A percentile compares a stretch with the other conserved stretches of the same genome.
Evolutionary conservation across 2,113 vertebrate genomes (phyloP).

Genomic region (Elephas maximus): DNA sequence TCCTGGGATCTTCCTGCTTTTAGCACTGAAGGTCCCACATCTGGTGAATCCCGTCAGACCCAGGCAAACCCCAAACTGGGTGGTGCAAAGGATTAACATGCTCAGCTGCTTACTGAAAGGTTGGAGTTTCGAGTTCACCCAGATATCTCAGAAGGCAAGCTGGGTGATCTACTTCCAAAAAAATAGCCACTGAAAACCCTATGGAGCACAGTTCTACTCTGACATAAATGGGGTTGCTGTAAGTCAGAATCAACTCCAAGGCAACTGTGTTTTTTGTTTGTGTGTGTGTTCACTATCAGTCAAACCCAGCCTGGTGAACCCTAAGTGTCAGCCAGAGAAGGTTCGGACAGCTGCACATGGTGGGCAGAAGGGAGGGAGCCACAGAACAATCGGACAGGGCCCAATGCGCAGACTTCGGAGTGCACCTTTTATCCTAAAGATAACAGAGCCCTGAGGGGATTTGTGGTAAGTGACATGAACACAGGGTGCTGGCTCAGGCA

Average conservation of each 20-base stretch:
- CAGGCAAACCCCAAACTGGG: neutral
- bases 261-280: too few relatives aligned
- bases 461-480: too few relatives aligned
- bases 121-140: neutral
- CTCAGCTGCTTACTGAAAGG: neutral
- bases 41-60: too few relatives aligned
- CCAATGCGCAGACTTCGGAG: too few relatives aligned
- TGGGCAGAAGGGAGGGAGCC: too few relatives aligned
- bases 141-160: neutral
- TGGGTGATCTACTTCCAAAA: neutral
- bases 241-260: neutral
- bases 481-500: neutral
- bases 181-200: neutral
- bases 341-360: too few relatives aligned
- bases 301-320: too few relatives aligned
- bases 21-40: neutral
- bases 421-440: too few relatives aligned
- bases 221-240: neutral
- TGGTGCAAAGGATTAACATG: neutral
- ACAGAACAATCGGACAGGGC: too few relatives aligned
- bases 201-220: neutral
- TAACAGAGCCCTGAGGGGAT: neutral
- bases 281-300: too few relatives aligned
- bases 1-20: neutral
- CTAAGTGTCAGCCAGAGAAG: too few relatives aligned